Evolutionary conservation across 2,113 vertebrate genomes (phyloP), one percentile per base, ranked within the genome.

Genomic region (Lichenostomus cassidix): DNA sequence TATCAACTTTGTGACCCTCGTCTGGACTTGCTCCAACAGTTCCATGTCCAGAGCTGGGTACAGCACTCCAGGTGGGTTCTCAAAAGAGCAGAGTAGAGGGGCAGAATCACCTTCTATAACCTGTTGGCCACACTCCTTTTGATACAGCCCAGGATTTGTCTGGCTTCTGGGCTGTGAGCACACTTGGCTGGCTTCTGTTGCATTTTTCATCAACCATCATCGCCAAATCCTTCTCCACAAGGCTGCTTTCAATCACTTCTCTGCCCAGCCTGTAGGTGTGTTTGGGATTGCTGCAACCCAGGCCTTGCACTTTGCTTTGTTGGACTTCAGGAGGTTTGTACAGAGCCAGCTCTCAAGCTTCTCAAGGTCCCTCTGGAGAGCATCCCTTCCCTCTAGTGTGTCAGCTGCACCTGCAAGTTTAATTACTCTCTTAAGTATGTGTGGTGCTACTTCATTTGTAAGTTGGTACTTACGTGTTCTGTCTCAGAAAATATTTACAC

Each of bases 341-440:
- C 3, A 25, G 47, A 33, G 19, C 27, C 22, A 59, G 4, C 11
- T 60, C 44, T 74, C 28, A 35, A 56, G 20, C 49, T 79, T 71
- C 24, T 59, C 1, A 0, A 21, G 49, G 49, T 64, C 29, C 35
- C 16, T 74, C 46, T 47, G 78, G 46, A 39, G 39, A n/a, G 24
- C 16, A 29, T 53, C 20, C 21, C 24, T 65, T 68, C n/a, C n/a
- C n/a, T 68, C n/a, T 29, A 47, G n/a, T 0, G 0, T 46, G 16
- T 59, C 47, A n/a, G 11, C n/a, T 75, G 46, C 53, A 41, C 0
- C 0, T 47, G 12, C 60, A 64, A 55, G 11, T 39, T 89, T 19
- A 83, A 41, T 90, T 94, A 27, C 21, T 62, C 20, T 74, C 7
- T 58, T 76, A 53, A 76, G 14, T 5, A 5, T 46, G 9, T 65